Evolutionary conservation across 1,140 invertebrate species (phyloP), one percentile per base, ranked within the genome.

Genomic region (Lordiphosa mommai): DNA sequence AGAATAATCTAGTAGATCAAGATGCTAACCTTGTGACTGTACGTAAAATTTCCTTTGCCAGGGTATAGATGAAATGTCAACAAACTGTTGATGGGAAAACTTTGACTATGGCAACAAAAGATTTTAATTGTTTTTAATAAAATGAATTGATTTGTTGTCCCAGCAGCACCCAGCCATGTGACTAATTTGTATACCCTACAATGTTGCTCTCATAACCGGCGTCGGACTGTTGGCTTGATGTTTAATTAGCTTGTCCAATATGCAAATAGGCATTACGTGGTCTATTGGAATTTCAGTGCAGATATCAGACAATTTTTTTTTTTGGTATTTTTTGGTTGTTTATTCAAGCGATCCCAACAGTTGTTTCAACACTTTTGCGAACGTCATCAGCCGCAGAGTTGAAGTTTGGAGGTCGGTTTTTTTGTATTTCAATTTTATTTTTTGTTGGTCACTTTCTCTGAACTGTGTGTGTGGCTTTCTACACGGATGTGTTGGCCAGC

Each of bases 111-210:
- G 23, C 6, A 27, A 43, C 40, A 43, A 43, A 29, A 20, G 40
- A 27, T 23, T n/a, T 80, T 77, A 82, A 82, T 82, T 82, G 77
- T 76, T 73, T 82, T 76, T 61, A 76, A 82, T 82, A 56, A 71
- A 72, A 82, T 82, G 76, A 82, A 82, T 82, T 80, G 77, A 82
- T 84, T 84, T 80, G 76, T 61, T 84, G 56, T 61, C 66, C 43
- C 71, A 29, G 14, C 61, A 37, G 23, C 23, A 27, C 23, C 32
- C 34, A 41, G 52, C 49, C 71, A 70, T 66, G 70, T 52, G 57
- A 57, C 70, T 69, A 17, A 33, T 50, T 20, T 38, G 49, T 32
- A 14, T 37, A 37, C 34, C 12, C 14, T 14, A 37, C 14, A 37
- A 14, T 27, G 13, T 13, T 32, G 40, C 61, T 43, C 37, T 50